Conservation (phyloP, 2,113 vertebrate genomes). For the Nibea coibor region DNA sequence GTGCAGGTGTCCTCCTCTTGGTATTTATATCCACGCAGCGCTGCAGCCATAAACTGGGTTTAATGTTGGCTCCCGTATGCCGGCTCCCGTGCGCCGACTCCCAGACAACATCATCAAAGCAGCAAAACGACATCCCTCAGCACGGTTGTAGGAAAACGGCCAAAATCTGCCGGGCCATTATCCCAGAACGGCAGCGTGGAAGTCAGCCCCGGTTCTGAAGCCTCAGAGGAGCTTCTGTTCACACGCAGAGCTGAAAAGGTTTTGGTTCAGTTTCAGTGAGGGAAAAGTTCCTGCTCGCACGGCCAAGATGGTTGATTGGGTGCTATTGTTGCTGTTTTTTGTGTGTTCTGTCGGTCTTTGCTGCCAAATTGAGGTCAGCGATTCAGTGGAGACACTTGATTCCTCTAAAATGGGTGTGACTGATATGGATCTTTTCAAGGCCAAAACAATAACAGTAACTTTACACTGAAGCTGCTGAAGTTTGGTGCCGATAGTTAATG, state of each 20-base stretch:
- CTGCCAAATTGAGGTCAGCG: conserved; percentile 37
- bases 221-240: conserved; percentile 23
- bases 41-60: conserved; percentile 3
- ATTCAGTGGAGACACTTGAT: conserved; percentile 25
- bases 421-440: conserved; percentile 6
- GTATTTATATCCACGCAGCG: conserved; percentile 22
- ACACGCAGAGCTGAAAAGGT: neutral
- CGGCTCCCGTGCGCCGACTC: neutral
- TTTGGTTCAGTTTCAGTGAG: neutral
- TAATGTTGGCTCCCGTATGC: neutral
- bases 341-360: neutral
- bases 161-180: neutral
- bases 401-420: conserved; percentile 23
- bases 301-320: neutral
- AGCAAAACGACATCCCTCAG: neutral
- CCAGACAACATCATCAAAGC: neutral
- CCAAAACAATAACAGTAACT: conserved; percentile 25
- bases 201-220: neutral
- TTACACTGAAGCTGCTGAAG: neutral
- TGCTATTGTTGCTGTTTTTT: neutral
- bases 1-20: conserved; percentile 6
- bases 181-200: neutral
- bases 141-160: neutral
- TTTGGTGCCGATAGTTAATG: neutral
- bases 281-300: neutral